Evolutionary conservation across 1,140 invertebrate species (phyloP).

Genomic region (Belonocnema kinseyi): DNA sequence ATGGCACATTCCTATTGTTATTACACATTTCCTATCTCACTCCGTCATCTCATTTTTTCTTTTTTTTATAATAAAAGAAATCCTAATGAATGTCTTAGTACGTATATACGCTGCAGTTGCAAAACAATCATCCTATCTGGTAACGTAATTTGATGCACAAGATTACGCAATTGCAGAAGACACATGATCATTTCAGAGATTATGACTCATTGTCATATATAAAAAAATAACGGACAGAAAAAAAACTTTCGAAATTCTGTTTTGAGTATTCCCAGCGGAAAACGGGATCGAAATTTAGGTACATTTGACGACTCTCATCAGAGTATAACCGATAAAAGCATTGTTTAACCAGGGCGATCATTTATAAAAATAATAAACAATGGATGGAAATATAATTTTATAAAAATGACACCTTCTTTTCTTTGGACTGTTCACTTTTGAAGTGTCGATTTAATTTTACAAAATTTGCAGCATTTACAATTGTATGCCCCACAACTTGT

Average conservation of each 20-base stretch:
- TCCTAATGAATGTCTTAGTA: neutral
- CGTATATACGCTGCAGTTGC: constrained; percentile 25
- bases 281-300: neutral
- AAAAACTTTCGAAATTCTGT: neutral
- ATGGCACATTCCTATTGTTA: constrained; percentile 65
- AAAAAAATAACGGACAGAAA: neutral
- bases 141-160: constrained; percentile 31
- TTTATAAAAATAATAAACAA: too few species aligned
- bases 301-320: too few species aligned
- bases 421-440: too few species aligned
- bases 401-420: too few species aligned
- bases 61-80: constrained; percentile 9
- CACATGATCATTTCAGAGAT: constrained; percentile 4
- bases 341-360: too few species aligned
- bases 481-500: too few species aligned
- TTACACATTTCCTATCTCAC: constrained; percentile 11
- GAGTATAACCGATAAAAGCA: too few species aligned
- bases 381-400: too few species aligned
- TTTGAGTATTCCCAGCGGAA: neutral
- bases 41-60: constrained; percentile 19
- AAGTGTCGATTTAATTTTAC: too few species aligned
- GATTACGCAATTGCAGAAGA: constrained; percentile 24
- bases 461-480: too few species aligned
- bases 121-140: constrained; percentile 22
- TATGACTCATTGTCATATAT: neutral